Conservation (phyloP, 2,113 vertebrate species). For the Calypte anna region DNA sequence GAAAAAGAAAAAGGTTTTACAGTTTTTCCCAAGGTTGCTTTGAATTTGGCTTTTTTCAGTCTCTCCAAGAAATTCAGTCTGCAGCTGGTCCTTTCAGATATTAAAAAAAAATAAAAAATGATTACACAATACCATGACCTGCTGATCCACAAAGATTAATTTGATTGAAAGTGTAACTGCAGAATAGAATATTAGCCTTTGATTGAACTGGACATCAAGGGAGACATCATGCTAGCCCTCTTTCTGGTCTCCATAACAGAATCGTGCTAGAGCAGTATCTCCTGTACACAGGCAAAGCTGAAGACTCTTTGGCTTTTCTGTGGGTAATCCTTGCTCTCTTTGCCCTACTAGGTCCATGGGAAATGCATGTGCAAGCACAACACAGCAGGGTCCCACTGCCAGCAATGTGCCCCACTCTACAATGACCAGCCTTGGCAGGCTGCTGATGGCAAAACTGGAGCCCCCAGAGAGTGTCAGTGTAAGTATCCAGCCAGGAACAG, state of each 20-base stretch:
- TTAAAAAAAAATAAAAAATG: neutral
- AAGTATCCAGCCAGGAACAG: conserved; percentile 63
- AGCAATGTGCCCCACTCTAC: conserved; percentile 86
- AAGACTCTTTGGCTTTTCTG: neutral
- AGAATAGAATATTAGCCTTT: neutral
- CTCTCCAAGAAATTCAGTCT: neutral
- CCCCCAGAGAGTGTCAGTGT: conserved; percentile 90
- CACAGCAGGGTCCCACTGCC: conserved; percentile 92
- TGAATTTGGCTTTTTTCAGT: neutral
- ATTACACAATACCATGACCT: neutral
- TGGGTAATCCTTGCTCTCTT: conserved; percentile 34
- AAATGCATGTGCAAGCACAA: conserved; percentile 96
- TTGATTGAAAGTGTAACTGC: neutral
- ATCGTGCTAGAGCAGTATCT: neutral
- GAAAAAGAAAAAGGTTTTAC: neutral
- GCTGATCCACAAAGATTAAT: neutral
- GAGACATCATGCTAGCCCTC: neutral
- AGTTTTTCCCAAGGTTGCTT: neutral
- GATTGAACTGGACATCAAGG: neutral
- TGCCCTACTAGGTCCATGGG: conserved; percentile 86
- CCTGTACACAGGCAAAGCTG: neutral
- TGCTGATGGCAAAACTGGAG: conserved; percentile 89
- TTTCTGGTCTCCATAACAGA: neutral
- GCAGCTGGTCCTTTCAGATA: neutral
- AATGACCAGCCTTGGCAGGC: conserved; percentile 94